These are phyloP conservation scores for Coilia nasus DNA, from an alignment of 2,797 vertebrate species.

Conservation along the genomic window DNA sequence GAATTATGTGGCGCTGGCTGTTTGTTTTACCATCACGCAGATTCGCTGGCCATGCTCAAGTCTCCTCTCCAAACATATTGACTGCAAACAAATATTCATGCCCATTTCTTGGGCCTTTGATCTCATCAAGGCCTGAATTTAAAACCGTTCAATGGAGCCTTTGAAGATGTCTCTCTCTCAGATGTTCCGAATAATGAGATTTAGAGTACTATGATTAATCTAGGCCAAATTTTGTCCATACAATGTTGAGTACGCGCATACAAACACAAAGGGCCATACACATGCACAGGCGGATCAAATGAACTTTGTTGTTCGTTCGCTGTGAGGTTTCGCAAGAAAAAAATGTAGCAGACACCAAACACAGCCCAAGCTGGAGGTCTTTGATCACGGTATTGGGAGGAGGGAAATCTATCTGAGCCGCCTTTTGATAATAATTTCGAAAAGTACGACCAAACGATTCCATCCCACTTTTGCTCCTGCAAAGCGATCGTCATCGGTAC, in stretches of 20 bases:
- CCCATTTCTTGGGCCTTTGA: constrained; percentile 77
- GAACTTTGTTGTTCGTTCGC: constrained; percentile 65
- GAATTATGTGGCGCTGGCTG: constrained; percentile 71
- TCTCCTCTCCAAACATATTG: constrained; percentile 67
- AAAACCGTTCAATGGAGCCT: constrained; percentile 77
- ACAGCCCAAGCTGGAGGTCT: constrained; percentile 74
- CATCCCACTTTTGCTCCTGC: constrained; percentile 47
- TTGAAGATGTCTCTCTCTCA: constrained; percentile 78
- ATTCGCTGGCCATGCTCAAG: constrained; percentile 66
- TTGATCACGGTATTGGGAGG: constrained; percentile 74
- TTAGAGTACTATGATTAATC: constrained; percentile 78
- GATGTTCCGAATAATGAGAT: constrained; percentile 85
- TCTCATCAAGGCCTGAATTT: constrained; percentile 82
- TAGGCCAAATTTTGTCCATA: constrained; percentile 66
- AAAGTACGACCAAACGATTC: constrained; percentile 60
- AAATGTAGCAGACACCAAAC: constrained; percentile 53
- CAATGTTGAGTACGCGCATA: constrained; percentile 46
- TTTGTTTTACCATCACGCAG: constrained; percentile 75
- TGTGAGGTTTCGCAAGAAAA: constrained; percentile 55
- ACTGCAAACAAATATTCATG: constrained; percentile 64
- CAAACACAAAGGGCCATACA: constrained; percentile 52
- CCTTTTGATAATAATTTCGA: constrained; percentile 63
- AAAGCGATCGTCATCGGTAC: constrained; percentile 57
- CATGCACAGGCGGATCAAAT: constrained; percentile 54
- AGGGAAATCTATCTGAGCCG: constrained; percentile 78